Conservation (phyloP, 2,113 vertebrate species). For the Saguinus imperator region DNA sequence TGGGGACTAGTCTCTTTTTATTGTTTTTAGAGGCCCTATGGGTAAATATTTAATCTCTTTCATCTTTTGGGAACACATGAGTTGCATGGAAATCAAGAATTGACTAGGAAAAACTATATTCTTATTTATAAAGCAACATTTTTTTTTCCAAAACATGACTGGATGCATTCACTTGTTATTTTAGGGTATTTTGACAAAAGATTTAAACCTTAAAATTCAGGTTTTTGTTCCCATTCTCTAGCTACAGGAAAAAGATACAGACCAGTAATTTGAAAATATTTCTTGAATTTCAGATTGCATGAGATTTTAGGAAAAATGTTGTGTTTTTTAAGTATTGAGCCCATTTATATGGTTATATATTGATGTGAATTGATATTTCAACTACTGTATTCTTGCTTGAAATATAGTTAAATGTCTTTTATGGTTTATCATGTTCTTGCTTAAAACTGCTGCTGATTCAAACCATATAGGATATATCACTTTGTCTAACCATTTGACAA, state of each 20-base stretch:
- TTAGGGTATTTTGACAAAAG: neutral
- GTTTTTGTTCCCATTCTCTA: neutral
- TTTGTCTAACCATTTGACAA: neutral
- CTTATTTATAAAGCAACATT: neutral
- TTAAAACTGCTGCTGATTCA: neutral
- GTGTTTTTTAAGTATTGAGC: neutral
- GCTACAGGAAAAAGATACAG: neutral
- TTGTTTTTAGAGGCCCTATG: neutral
- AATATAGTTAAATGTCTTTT: neutral
- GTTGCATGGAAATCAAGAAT: conserved; percentile 7
- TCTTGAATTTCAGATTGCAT: neutral
- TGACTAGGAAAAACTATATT: neutral
- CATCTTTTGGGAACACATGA: neutral
- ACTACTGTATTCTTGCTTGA: neutral
- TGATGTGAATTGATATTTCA: neutral
- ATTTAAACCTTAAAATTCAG: neutral
- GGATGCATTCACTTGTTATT: neutral
- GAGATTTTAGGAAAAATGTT: neutral
- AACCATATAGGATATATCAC: neutral
- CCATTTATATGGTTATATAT: neutral
- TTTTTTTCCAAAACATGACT: neutral
- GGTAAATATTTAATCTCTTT: neutral
- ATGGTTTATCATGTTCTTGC: neutral
- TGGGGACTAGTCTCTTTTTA: neutral
- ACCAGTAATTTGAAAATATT: neutral